Evolutionary conservation across 2,888 invertebrate genomes (phyloP).

Genomic region (Apomyelois bistriatella): DNA sequence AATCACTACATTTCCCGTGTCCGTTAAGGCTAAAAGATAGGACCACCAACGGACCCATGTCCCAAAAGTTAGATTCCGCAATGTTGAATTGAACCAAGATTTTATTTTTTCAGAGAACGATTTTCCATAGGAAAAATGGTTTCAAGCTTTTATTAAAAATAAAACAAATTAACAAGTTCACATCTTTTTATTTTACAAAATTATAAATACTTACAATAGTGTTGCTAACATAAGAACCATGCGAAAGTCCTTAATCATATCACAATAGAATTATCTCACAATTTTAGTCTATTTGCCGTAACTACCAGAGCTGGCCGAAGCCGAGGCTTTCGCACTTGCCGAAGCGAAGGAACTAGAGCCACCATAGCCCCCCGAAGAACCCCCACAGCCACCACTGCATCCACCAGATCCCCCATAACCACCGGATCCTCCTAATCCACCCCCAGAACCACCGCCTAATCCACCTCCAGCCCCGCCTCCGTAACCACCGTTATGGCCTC

Average conservation of each 20-base stretch:
- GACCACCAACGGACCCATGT: too few species aligned
- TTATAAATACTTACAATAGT: neutral
- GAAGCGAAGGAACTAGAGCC: constrained; percentile 40
- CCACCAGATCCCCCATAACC: constrained; percentile 15
- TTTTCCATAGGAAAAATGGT: neutral
- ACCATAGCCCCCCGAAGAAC: constrained; percentile 34
- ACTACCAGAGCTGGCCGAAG: constrained; percentile 46
- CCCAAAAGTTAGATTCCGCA: too few species aligned
- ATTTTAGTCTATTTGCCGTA: constrained; percentile 41
- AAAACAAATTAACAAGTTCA: neutral
- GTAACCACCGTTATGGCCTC: constrained; percentile 19
- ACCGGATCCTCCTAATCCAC: constrained; percentile 1
- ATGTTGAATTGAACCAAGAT: too few species aligned
- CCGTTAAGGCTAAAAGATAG: too few species aligned
- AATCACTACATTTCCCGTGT: too few species aligned
- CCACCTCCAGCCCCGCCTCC: constrained; percentile 21
- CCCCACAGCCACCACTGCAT: constrained; percentile 20
- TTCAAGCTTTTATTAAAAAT: too few species aligned
- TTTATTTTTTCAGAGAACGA: neutral
- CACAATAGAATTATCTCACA: neutral
- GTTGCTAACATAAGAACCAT: neutral
- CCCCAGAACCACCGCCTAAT: constrained; percentile 15
- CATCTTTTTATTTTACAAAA: neutral
- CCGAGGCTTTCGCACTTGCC: constrained; percentile 53
- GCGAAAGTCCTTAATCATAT: neutral